Conservation (phyloP, 2,888 invertebrate genomes). For the Aphidius colemani region DNA sequence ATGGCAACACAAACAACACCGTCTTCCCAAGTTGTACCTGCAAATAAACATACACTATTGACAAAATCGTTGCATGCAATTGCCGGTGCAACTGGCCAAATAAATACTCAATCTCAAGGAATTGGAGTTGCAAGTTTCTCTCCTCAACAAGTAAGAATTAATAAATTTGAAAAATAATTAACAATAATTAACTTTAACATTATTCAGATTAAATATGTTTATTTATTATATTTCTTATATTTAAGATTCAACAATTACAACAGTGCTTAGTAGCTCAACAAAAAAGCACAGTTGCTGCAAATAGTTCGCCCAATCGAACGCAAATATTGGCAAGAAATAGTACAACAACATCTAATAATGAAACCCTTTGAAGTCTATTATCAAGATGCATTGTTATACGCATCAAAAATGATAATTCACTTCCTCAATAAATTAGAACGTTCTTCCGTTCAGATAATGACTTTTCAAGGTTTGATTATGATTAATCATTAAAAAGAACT, state of each 20-base stretch:
- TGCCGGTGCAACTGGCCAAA: slow-evolving; percentile 51
- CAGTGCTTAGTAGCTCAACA: slow-evolving; percentile 57
- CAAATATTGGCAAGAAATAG: slow-evolving; percentile 55
- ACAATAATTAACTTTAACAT: slow-evolving; percentile 8
- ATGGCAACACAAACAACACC: slow-evolving; percentile 51
- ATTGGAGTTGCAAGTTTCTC: slow-evolving; percentile 54
- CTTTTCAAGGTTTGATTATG: slow-evolving; percentile 33
- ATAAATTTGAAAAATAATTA: slow-evolving; percentile 10
- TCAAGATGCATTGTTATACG: too few species aligned
- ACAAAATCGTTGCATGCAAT: slow-evolving; percentile 56
- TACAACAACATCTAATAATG: slow-evolving; percentile 52
- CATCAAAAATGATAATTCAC: too few species aligned
- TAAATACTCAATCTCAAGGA: slow-evolving; percentile 54
- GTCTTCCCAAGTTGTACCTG: slow-evolving; percentile 55
- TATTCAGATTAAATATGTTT: slow-evolving; percentile 9
- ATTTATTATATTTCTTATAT: slow-evolving; percentile 15
- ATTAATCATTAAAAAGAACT: slow-evolving; percentile 36
- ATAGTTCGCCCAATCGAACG: slow-evolving; percentile 50
- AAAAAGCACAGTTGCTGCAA: slow-evolving; percentile 49
- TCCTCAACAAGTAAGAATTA: slow-evolving; percentile 52
- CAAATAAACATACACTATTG: slow-evolving; percentile 56
- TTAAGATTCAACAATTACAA: slow-evolving; percentile 54
- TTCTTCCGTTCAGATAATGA: slow-evolving; percentile 37
- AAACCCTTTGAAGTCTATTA: slow-evolving; percentile 47
- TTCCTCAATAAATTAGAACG: slow-evolving; percentile 30